Evolutionary conservation across 2,888 invertebrate species (phyloP), one percentile per base, ranked within the genome.

Genomic region (Allygus modestus): DNA sequence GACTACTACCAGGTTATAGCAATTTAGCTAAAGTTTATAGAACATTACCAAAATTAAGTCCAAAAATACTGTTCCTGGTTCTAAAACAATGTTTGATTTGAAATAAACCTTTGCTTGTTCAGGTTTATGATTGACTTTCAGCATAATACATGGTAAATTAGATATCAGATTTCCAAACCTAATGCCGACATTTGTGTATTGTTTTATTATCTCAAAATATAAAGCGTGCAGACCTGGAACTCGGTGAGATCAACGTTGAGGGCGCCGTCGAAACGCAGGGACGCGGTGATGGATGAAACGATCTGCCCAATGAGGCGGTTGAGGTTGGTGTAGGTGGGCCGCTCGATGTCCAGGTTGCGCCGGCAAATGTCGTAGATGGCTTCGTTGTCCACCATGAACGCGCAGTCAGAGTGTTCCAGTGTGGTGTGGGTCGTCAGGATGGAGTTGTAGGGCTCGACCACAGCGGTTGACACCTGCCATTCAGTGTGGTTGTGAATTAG

Each of bases 381-480:
- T 90, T 96, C 96, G 89, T 96, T 96, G 91, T 96, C 96, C 86
- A 96, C 97, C 98, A 98, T 98, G 92, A 98, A 98, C 77, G 98
- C 97, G 91, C 98, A 98, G 92, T 98, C 98, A 0, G 97, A 97
- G 91, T 98, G 98, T 91, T 98, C 98, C 89, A 96, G 91, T 85
- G 98, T 98, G 84, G 98, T 98, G 92, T 98, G 98, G 85, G 98
- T 98, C 89, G 98, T 98, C 89, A 98, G 92, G 90, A 98, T 97
- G 0, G 98, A 97, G 92, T 98, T 98, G 94, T 98, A 98, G 33
- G 98, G 98, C 91, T 98, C 98, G 43, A 88, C 89, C n/a, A 93
- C 93, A 33, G 93, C 93, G 4, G 93, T 93, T 15, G 92, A 92
- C 20, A 92, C 89, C 89, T 91, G 61, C n/a, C 37, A 9, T n/a